Base-by-base conservation (phyloP, 2,113 vertebrate genomes). In the Taurulus bubalis region DNA sequence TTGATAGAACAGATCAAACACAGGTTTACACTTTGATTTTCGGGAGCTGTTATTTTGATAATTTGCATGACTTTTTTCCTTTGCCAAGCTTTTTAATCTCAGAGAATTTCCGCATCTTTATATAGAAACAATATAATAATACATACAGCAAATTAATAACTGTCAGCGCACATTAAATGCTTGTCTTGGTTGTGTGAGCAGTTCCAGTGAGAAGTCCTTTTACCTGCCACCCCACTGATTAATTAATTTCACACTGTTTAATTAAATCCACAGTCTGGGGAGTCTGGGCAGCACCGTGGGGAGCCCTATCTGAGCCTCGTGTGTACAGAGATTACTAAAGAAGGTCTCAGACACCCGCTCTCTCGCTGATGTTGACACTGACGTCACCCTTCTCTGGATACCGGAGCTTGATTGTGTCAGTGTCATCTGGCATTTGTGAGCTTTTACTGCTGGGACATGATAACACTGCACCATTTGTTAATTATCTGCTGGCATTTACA, bases 351-450 rank as follows among this genome's bases (percentile, higher is more conserved):
- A 84, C 87, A 87, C 82, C 71, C 72, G 51, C 94, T 86, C 96
- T 94, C 94, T 95, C 87, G 85, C 90, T 94, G 88, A 62, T 78
- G 88, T 77, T 92, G 90, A 96, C 87, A 34, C 89, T 94, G 91
- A 97, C 94, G 86, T 95, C 94, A 89, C 94, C 94, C 91, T 96
- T 20, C 80, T 96, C 92, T 93, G 94, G 2, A 93, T 93, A 75
- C 95, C 94, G 76, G 95, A 96, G 90, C 96, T 95, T 94, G 88
- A 96, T 93, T 76, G 94, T 96, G 86, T 97, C 92, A 84, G 95
- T 96, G 88, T 89, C 88, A 86, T 82, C 68, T 95, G 96, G 95
- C 96, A 95, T 87, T 96, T 95, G 77, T 88, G 84, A 84, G 74
- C 55, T 42, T 81, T 82, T 65, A 80, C 79, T 82, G 85, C 83